Conservation (phyloP, 2,113 vertebrate genomes). For the Oryzias celebensis region DNA sequence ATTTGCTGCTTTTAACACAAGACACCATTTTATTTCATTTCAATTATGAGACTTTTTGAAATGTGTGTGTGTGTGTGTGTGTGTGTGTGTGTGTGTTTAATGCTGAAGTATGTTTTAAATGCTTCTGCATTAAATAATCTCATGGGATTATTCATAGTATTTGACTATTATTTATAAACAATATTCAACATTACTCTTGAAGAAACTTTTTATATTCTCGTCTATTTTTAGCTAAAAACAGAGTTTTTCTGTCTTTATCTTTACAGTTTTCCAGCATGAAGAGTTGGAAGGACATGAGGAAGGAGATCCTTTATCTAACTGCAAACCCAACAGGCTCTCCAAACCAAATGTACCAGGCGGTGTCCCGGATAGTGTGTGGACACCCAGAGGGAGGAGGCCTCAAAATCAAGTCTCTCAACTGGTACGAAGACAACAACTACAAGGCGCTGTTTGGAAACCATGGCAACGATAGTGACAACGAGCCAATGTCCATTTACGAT, state of each 20-base stretch:
- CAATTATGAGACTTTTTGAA: too few relatives aligned
- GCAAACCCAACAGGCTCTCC: slow-evolving; percentile 84
- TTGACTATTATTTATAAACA: too few relatives aligned
- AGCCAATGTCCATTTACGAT: slow-evolving; percentile 81
- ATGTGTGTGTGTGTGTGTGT: too few relatives aligned
- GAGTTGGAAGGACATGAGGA: slow-evolving; percentile 93
- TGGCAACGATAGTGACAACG: slow-evolving; percentile 83
- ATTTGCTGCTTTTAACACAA: background rate
- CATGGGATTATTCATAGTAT: too few relatives aligned
- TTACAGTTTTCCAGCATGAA: slow-evolving; percentile 84
- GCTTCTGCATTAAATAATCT: too few relatives aligned
- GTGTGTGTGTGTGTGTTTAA: too few relatives aligned
- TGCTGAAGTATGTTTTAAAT: too few relatives aligned
- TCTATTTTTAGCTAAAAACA: background rate
- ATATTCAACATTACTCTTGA: too few relatives aligned
- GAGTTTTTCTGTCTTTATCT: background rate
- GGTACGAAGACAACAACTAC: slow-evolving; percentile 98
- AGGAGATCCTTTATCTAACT: slow-evolving; percentile 87
- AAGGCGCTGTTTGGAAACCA: slow-evolving; percentile 90
- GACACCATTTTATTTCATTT: too few relatives aligned
- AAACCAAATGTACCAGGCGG: slow-evolving; percentile 90
- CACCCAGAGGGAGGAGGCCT: slow-evolving; percentile 94
- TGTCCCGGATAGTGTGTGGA: slow-evolving; percentile 93
- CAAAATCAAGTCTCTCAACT: slow-evolving; percentile 98
- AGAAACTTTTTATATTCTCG: background rate